Evolutionary conservation across 2,113 vertebrate genomes (phyloP), one percentile per base, ranked within the genome.

Genomic region (Xiphophorus couchianus): DNA sequence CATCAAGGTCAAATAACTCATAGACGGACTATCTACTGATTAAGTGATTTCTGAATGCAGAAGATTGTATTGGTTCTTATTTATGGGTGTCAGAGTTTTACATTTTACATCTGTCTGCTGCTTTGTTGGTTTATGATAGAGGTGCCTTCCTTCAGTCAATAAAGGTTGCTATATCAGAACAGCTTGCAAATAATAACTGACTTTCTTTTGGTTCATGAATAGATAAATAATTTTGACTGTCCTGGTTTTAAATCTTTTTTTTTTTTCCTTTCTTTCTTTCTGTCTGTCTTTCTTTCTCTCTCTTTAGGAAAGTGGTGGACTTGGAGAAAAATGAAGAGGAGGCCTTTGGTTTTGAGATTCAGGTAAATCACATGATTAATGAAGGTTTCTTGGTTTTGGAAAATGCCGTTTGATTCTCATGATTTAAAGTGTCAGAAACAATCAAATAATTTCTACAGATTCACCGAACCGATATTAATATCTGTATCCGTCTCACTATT

Each of bases 331-430:
- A 91, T 4, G 96, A 96, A 0, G 95, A 95, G 19, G 96, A 98
- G 83, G 89, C 96, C 1, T 99, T 98, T 1, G 97, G 97, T 37
- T 99, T 99, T 76, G 97, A 99, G 92, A 97, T 99, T 88, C 97
- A 98, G 97, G 97, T 98, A 88, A 93, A 58, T 42, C 35, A 66
- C 95, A 84, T 37, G 77, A 80, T 83, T 27, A 76, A 1, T 4
- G 1, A 15, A 0, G 29, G 44, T 19, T 3, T 14, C 10, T 3
- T 0, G 4, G 5, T 19, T 25, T 69, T 19, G 78, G 70, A 69
- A 39, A 70, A 10, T 35, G 27, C 17, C 11, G 5, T 87, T 84
- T 78, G 74, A 78, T 42, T 42, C 13, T 42, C 74, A 28, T 62
- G 63, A 14, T 68, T n/a, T 14, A 39, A 35, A 67, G 33, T 11